A percentile compares a stretch with the other conserved stretches of the same genome.
Conservation (phyloP, 2,113 vertebrate species). For the Vidua chalybeata region DNA sequence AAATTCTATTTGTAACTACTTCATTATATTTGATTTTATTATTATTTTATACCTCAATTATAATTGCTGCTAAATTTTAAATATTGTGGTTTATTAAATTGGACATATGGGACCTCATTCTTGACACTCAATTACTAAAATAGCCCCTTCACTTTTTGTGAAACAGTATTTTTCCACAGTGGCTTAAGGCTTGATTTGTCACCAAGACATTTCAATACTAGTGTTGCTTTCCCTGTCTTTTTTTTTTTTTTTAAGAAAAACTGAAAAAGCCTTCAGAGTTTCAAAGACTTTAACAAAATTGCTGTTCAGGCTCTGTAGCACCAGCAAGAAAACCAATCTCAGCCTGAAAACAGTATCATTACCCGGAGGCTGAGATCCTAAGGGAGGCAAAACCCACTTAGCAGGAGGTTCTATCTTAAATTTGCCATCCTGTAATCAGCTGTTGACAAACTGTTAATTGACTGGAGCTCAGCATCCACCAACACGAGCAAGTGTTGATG, state of each 20-base stretch:
- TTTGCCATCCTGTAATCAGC: constrained; percentile 13
- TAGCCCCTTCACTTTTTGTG: not conserved
- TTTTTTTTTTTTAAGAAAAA: not conserved
- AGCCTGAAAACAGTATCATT: not conserved
- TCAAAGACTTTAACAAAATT: not conserved
- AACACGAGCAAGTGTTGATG: constrained; percentile 15
- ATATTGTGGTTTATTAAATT: too few relatives aligned
- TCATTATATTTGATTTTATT: too few relatives aligned
- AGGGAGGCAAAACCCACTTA: not conserved
- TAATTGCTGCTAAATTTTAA: too few relatives aligned
- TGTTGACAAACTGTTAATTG: constrained; percentile 50
- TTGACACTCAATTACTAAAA: not conserved
- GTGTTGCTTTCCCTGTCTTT: not conserved
- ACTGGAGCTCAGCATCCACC: constrained; percentile 31
- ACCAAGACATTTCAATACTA: not conserved
- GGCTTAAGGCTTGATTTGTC: not conserved
- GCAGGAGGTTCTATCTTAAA: not conserved
- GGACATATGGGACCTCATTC: too few relatives aligned
- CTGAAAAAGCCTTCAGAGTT: not conserved
- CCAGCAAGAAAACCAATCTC: not conserved
- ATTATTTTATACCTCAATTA: too few relatives aligned
- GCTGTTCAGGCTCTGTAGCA: not conserved
- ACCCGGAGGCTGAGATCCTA: not conserved
- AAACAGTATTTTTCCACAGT: not conserved
- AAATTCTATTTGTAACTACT: too few relatives aligned